phyloP scores from a whole-genome alignment of 1,140 invertebrate species.

The Diachasma alloeum region DNA sequence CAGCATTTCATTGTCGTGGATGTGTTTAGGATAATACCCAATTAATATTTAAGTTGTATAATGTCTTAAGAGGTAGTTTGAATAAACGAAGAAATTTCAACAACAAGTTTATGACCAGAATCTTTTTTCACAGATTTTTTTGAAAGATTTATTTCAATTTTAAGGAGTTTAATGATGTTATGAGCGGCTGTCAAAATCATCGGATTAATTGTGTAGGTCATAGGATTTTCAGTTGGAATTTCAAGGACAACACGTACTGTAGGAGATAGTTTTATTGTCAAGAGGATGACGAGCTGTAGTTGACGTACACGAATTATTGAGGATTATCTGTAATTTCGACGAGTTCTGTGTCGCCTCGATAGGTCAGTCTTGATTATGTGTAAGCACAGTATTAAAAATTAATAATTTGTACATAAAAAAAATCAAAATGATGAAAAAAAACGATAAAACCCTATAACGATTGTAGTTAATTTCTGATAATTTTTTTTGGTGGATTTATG shows the following conservation, averaged over 20 bases:
- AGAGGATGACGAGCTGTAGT: too few relatives aligned
- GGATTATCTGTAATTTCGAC: neutral
- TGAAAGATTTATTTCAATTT: slow-evolving; percentile 30
- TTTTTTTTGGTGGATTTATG: neutral
- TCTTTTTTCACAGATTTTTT: slow-evolving; percentile 48
- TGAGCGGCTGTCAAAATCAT: neutral
- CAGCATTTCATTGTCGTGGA: slow-evolving; percentile 43
- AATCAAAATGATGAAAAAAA: neutral
- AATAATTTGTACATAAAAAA: slow-evolving; percentile 51
- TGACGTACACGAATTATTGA: too few relatives aligned
- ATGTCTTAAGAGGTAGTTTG: slow-evolving; percentile 60
- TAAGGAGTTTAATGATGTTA: neutral
- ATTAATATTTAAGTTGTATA: slow-evolving; percentile 59
- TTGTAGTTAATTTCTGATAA: slow-evolving; percentile 5
- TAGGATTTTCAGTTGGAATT: neutral
- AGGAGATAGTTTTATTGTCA: too few relatives aligned
- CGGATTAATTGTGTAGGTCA: neutral
- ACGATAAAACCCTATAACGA: slow-evolving; percentile 4
- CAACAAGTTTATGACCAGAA: slow-evolving; percentile 45
- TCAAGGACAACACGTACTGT: too few relatives aligned
- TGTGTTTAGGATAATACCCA: slow-evolving; percentile 43
- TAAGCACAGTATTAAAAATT: slow-evolving; percentile 52
- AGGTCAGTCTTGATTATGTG: slow-evolving; percentile 32
- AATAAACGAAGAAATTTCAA: neutral
- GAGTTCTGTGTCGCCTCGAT: neutral